Base-by-base conservation (phyloP, 2,797 vertebrate species). In the Atherinosoma microstoma region DNA sequence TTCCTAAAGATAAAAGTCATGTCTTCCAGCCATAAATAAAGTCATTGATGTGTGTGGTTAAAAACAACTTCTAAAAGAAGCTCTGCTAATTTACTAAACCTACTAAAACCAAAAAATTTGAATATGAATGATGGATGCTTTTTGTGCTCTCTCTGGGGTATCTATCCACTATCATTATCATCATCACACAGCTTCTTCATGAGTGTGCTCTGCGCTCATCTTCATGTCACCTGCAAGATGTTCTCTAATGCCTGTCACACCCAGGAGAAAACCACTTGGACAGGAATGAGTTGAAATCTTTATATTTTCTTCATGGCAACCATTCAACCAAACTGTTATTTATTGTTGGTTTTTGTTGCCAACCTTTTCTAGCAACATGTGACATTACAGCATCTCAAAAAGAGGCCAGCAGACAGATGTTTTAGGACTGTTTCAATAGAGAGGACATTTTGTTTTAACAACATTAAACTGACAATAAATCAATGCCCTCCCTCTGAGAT, bases 191-290 rank as follows among this genome's bases (percentile, higher is more conserved):
- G 53, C 11, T 34, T 24, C 36, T 45, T 74, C 47, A 45, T 6
- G 20, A 29, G 73, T 63, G 58, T 4, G 34, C 60, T 73, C 30
- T 72, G 42, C 59, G 12, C 62, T 51, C 82, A 34, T 83, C 75
- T 73, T 79, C 75, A 75, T 78, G 80, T 76, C 82, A 85, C 82
- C 79, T 88, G 84, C 82, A 73, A 75, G 87, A 64, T 34, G 57
- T 70, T 79, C 73, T 87, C 80, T 88, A 84, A 90, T 85, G 87
- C 67, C 61, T 67, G 78, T 79, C 73, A 73, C 76, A 84, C 57
- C 58, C 24, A 49, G 61, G 67, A 82, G 69, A 40, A 67, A 75
- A 78, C 62, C 75, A 29, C 78, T 67, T 61, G 53, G 77, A 78
- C 54, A 56, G 67, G 62, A 79, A 76, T 76, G 40, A 75, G 64